These are phyloP conservation scores for Diaprepes abbreviatus DNA, from an alignment of 2,888 invertebrate genomes.

Conservation along the genomic window DNA sequence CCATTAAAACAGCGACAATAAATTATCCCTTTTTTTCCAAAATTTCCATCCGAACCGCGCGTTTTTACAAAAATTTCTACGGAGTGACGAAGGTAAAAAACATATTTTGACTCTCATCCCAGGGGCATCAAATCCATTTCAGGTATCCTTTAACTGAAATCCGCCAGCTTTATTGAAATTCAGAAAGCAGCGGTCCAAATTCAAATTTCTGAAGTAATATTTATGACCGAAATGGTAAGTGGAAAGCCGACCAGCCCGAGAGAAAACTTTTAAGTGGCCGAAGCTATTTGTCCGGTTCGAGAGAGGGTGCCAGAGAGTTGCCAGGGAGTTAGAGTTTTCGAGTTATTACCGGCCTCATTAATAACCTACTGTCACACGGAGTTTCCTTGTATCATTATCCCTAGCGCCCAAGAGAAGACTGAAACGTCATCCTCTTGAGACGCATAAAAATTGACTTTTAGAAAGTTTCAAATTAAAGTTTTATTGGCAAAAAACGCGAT, in stretches of 20 bases:
- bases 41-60: neutral
- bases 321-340: constrained; percentile 33
- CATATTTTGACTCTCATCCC: constrained; percentile 41
- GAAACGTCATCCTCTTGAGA: neutral
- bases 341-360: constrained; percentile 42
- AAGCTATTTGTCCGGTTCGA: constrained; percentile 32
- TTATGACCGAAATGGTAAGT: constrained; percentile 48
- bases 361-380: constrained; percentile 27
- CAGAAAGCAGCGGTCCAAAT: constrained; percentile 47
- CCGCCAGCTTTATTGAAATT: constrained; percentile 46
- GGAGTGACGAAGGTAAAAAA: constrained; percentile 23
- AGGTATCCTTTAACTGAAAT: constrained; percentile 38
- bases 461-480: too few relatives aligned
- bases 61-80: neutral
- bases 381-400: constrained; percentile 16
- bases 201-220: constrained; percentile 50
- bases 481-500: too few relatives aligned
- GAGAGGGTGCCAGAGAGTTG: constrained; percentile 20
- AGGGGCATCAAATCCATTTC: constrained; percentile 40
- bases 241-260: constrained; percentile 44
- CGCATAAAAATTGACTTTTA: neutral
- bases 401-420: neutral
- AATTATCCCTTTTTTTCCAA: neutral
- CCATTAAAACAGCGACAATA: neutral
- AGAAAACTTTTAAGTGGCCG: constrained; percentile 49